Evolutionary conservation across 1,140 invertebrate species (phyloP), one percentile per base, ranked within the genome.

Genomic region (Spodoptera frugiperda): DNA sequence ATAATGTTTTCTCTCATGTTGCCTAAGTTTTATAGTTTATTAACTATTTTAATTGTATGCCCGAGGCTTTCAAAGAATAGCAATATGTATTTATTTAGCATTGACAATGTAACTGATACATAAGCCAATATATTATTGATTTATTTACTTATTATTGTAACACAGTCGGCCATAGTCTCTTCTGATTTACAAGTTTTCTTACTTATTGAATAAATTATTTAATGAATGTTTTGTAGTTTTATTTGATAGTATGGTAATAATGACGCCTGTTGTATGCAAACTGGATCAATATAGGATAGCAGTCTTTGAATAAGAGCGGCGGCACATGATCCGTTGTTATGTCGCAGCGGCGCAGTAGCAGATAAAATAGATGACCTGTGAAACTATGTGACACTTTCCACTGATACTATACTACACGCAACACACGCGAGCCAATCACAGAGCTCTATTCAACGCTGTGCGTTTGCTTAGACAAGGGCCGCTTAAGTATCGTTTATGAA

Each of bases 131-230:
- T 25, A 11, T 49, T 19, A 44, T 25, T 67, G 21, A 49, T 51
- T 65, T 48, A 65, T 65, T 65, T 48, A 65, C 48, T 65, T 48
- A 48, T 65, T 68, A 33, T 68, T 25, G n/a, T 68, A 14, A 51
- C 51, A 33, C 65, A 67, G 12, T 21, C 49, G 6, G 19, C 63
- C 30, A 21, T 51, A 68, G 61, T 65, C n/a, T 68, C 15, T 8
- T 68, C 61, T 68, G 19, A 51, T 68, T 68, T 68, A 68, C 65
- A 68, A 51, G 17, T 68, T 51, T 68, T 68, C 65, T 68, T 67
- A 63, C n/a, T 63, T 48, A 49, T 8, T 1, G 11, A 46, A 63
- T 67, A 67, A 48, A 67, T 44, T 67, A 67, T 49, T 30, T 49
- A n/a, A 48, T 49, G 25, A n/a, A 49, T 51, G n/a, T n/a, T 15